phyloP scores from a whole-genome alignment of 2,888 invertebrate genomes.

The Allophyes oxyacanthae region DNA sequence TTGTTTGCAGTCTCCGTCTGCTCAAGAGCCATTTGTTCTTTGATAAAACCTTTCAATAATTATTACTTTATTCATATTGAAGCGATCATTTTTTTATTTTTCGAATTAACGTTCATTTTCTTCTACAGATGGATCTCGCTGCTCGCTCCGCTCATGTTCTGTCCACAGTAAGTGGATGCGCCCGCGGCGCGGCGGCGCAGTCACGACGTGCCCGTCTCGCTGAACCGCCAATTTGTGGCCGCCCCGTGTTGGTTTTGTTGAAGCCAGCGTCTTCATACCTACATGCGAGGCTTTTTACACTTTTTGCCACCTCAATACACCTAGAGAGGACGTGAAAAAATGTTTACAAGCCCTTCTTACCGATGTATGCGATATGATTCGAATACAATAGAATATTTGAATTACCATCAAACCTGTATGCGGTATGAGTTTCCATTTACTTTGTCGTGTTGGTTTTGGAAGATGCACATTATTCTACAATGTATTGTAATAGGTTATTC shows the following conservation, averaged over 20 bases:
- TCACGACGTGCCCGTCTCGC: slow-evolving; percentile 84
- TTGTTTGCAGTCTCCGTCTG: too few species aligned
- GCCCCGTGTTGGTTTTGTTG: slow-evolving; percentile 88
- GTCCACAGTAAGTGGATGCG: slow-evolving; percentile 53
- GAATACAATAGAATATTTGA: slow-evolving; percentile 62
- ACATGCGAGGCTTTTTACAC: slow-evolving; percentile 76
- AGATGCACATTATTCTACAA: slow-evolving; percentile 37
- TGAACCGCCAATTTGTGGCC: slow-evolving; percentile 88
- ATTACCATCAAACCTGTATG: slow-evolving; percentile 50
- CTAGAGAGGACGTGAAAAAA: slow-evolving; percentile 65
- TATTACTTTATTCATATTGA: too few species aligned
- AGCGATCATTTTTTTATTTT: too few species aligned
- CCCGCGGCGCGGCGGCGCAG: slow-evolving; percentile 80
- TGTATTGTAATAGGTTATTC: slow-evolving; percentile 15
- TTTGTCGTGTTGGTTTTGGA: slow-evolving; percentile 49
- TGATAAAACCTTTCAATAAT: too few species aligned
- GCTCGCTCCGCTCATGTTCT: slow-evolving; percentile 64
- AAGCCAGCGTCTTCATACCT: slow-evolving; percentile 86
- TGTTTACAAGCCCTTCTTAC: slow-evolving; percentile 59
- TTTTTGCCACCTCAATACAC: slow-evolving; percentile 72
- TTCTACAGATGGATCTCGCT: slow-evolving; percentile 27
- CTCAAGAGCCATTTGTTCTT: too few species aligned
- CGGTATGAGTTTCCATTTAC: slow-evolving; percentile 50
- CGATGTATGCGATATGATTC: slow-evolving; percentile 58
- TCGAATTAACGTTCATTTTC: not conserved